These are phyloP conservation scores for Labroides dimidiatus DNA, from an alignment of 2,797 vertebrate species.

Conservation along the genomic window DNA sequence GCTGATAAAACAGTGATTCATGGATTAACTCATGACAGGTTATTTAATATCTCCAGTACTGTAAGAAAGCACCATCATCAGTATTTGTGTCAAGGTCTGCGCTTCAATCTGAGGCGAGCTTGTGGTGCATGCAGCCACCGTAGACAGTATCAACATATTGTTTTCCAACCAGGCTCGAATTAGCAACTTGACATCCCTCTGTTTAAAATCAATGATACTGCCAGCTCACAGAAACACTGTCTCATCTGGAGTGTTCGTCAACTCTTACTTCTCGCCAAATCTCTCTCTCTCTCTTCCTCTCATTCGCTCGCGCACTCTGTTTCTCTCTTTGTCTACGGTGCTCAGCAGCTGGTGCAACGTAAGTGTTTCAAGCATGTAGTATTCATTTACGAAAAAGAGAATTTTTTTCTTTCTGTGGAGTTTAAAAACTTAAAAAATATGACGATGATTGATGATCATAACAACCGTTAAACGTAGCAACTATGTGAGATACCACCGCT, in stretches of 20 bases:
- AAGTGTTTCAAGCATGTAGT: constrained; percentile 89
- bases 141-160: constrained; percentile 43
- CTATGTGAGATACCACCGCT: constrained; percentile 75
- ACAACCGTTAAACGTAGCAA: constrained; percentile 80
- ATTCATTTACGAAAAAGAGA: constrained; percentile 85
- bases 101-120: constrained; percentile 38
- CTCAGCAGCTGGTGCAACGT: constrained; percentile 73
- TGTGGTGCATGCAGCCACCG: constrained; percentile 27
- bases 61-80: constrained; percentile 59
- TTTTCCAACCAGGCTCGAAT: constrained; percentile 47
- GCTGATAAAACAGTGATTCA: constrained; percentile 51
- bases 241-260: constrained; percentile 49
- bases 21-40: constrained; percentile 37
- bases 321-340: constrained; percentile 80
- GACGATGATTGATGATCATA: constrained; percentile 66
- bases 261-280: constrained; percentile 21
- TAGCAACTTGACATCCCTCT: constrained; percentile 47
- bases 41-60: constrained; percentile 57
- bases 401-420: constrained; percentile 83
- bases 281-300: constrained; percentile 68
- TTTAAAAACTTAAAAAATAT: constrained; percentile 69
- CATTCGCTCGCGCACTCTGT: constrained; percentile 54
- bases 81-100: constrained; percentile 71
- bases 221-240: constrained; percentile 66
- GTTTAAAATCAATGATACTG: constrained; percentile 66